phyloP scores from a whole-genome alignment of 2,888 invertebrate species.

The Phrixothrix hirtus region DNA sequence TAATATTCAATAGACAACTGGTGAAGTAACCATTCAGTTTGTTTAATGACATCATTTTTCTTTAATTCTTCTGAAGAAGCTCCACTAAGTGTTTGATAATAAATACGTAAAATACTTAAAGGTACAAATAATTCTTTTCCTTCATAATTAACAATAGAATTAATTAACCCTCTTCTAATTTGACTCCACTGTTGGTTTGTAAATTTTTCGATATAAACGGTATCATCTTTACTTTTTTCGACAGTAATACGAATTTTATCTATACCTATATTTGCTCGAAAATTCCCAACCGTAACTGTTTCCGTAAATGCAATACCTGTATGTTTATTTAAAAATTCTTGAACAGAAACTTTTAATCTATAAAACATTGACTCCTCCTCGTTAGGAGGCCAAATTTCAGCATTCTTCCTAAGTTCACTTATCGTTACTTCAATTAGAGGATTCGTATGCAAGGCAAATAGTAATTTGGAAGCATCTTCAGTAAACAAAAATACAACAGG shows the following conservation, averaged over 20 bases:
- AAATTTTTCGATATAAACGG: conserved; percentile 34
- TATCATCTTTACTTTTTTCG: conserved; percentile 36
- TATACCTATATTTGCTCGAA: conserved; percentile 48
- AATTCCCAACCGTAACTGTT: conserved; percentile 47
- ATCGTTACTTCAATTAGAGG: conserved; percentile 62
- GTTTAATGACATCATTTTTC: conserved; percentile 44
- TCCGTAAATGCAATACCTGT: conserved; percentile 51
- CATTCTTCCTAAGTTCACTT: conserved; percentile 56
- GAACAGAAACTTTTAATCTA: conserved; percentile 55
- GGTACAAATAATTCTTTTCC: conserved; percentile 50
- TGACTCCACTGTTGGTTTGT: conserved; percentile 50
- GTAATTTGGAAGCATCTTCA: conserved; percentile 72
- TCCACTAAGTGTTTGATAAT: conserved; percentile 51
- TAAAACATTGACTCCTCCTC: conserved; percentile 57
- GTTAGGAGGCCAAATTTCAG: conserved; percentile 55
- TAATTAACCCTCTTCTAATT: conserved; percentile 49
- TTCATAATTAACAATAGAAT: conserved; percentile 49
- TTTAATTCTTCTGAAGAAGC: conserved; percentile 42
- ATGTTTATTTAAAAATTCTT: conserved; percentile 55
- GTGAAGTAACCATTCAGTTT: conserved; percentile 51
- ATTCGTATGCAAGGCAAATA: conserved; percentile 61
- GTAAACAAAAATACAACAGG: conserved; percentile 90
- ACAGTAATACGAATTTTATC: conserved; percentile 50
- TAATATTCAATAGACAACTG: conserved; percentile 48
- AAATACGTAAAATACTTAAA: conserved; percentile 50